phyloP scores from a whole-genome alignment of 2,113 vertebrate genomes.

The Gracilinanus agilis region DNA sequence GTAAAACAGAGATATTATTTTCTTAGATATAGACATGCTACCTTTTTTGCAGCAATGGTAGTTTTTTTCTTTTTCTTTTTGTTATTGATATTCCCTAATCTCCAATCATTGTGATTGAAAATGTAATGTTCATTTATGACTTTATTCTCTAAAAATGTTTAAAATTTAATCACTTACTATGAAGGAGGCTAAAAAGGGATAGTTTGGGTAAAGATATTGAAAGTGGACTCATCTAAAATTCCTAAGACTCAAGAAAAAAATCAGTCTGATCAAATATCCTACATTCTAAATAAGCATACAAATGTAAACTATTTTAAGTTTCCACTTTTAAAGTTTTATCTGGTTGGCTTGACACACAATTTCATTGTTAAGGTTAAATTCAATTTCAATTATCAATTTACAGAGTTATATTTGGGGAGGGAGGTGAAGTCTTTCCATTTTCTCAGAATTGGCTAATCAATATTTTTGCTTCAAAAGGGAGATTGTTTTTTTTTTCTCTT shows the following conservation, averaged over 20 bases:
- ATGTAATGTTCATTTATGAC: too few relatives aligned
- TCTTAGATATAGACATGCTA: neutral
- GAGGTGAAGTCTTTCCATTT: neutral
- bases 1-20: neutral
- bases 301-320: neutral
- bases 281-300: neutral
- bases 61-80: neutral
- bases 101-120: neutral
- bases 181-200: too few relatives aligned
- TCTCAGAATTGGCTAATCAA: neutral
- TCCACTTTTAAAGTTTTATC: too few relatives aligned
- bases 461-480: neutral
- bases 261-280: neutral
- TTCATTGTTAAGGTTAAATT: neutral
- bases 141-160: too few relatives aligned
- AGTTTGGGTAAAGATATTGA: neutral
- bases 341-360: neutral
- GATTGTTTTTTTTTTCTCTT: too few relatives aligned
- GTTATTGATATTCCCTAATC: neutral
- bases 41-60: neutral
- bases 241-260: too few relatives aligned
- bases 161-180: too few relatives aligned
- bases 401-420: neutral
- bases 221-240: neutral
- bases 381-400: neutral